Base-by-base conservation (phyloP, 2,888 invertebrate genomes). In the Alloscopus bannaensis region DNA sequence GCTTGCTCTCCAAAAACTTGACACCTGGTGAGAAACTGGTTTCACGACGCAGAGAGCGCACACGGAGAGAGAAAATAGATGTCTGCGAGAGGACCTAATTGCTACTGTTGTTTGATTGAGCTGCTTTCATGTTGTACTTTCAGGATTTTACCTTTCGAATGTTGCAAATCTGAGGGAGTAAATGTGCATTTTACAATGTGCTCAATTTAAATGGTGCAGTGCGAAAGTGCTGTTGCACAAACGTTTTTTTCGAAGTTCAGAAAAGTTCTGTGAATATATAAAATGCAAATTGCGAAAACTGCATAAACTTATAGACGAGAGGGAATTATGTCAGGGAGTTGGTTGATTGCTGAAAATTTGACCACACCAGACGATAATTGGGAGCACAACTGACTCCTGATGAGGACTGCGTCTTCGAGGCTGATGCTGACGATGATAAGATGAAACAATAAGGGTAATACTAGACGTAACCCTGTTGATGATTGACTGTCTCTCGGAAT, bases 61-160 rank as follows among this genome's bases (percentile, higher is more conserved):
- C 28, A 42, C 20, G 57, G 28, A 64, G 24, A 55, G 65, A 64
- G 65, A 80, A 69, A 68, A 62, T 68, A 73, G 62, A 80, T 80
- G 72, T 68, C 55, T 68, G 72, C 45, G 68, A 73, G n/a, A n/a
- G 73, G 55, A 80, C 64, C 68, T 80, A 80, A 80, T 80, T 80
- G 79, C 79, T 80, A 80, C 79, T 80, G 73, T 57, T 71, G 65
- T 65, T 73, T 80, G 68, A 73, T 73, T 79, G 68, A 80, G 79
- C 79, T 69, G 52, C 60, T 79, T 79, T 79, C 59, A 68, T 60
- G 73, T 62, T 80, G 26, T 80, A 29, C 59, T 73, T 73, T 68
- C 55, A 8, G 79, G 79, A 73, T 62, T 11, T 16, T 57, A 6
- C 29, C 28, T 18, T 18, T 29, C 2, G 31, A 16, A 16, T 57